These are phyloP conservation scores for Lordiphosa fenestrarum DNA, from an alignment of 2,888 invertebrate genomes.

Conservation along the genomic window DNA sequence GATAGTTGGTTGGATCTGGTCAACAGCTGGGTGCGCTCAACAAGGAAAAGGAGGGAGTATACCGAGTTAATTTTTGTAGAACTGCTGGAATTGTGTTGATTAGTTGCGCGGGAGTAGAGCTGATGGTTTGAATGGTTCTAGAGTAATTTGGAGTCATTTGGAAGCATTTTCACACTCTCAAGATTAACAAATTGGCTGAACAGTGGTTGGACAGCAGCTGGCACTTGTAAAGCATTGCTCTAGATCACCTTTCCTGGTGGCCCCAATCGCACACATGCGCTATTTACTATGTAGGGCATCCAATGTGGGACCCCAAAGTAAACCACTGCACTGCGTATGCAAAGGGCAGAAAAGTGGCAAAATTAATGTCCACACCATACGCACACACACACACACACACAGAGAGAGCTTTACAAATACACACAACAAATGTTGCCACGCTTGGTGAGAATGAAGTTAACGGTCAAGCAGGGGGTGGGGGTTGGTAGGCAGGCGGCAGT, in stretches of 20 bases:
- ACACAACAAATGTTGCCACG: slow-evolving; percentile 50
- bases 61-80: too few species aligned
- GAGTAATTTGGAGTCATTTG: too few species aligned
- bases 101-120: too few species aligned
- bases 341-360: slow-evolving; percentile 50
- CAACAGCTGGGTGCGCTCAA: slow-evolving; percentile 16
- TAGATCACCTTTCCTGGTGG: too few species aligned
- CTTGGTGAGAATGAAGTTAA: slow-evolving; percentile 49
- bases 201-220: too few species aligned
- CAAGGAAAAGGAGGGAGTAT: background rate
- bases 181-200: too few species aligned
- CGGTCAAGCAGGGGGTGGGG: slow-evolving; percentile 18
- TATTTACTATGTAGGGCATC: slow-evolving; percentile 25
- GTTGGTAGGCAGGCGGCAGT: slow-evolving; percentile 7
- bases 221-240: too few species aligned
- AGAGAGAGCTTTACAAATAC: slow-evolving; percentile 7
- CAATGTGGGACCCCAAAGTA: slow-evolving; percentile 11
- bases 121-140: too few species aligned
- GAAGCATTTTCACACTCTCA: too few species aligned
- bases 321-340: slow-evolving; percentile 30
- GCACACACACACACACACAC: slow-evolving; percentile 11
- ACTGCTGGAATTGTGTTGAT: too few species aligned
- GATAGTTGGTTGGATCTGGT: background rate
- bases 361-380: slow-evolving; percentile 58
- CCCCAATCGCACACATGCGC: background rate